A percentile compares a stretch with the other conserved stretches of the same genome.
These are phyloP conservation scores for Gymnoscopelus microlampas DNA, from an alignment of 2,797 vertebrate genomes.

Conservation along the genomic window DNA sequence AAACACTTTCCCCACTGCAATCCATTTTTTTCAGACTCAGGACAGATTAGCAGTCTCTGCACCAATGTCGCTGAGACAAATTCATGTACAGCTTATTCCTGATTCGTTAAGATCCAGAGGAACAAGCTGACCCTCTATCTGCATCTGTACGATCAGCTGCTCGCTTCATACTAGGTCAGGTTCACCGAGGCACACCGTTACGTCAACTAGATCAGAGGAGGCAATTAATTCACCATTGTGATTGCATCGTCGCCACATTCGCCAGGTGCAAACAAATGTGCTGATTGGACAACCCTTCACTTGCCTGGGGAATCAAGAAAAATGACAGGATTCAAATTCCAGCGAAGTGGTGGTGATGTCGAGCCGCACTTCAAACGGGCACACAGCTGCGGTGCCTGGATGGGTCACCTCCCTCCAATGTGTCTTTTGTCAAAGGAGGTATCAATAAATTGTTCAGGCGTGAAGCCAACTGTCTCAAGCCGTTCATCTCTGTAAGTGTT, in stretches of 20 bases:
- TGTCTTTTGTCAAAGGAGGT: neutral
- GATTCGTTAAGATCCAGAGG: neutral
- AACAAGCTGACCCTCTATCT: neutral
- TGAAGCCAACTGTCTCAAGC: constrained; percentile 15
- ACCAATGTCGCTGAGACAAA: neutral
- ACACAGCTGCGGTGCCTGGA: constrained; percentile 2
- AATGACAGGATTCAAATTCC: neutral
- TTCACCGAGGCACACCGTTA: neutral
- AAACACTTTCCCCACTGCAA: too few relatives aligned
- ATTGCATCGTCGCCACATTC: constrained; percentile 10
- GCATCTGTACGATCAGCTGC: neutral
- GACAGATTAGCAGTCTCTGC: neutral
- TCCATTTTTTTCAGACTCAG: constrained; percentile 15
- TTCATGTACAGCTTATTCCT: neutral
- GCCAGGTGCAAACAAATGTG: constrained; percentile 26
- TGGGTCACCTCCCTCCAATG: constrained; percentile 7
- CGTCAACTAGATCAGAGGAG: neutral
- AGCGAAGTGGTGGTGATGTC: neutral
- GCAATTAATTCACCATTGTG: constrained; percentile 20
- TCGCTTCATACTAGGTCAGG: neutral
- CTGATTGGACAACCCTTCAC: constrained; percentile 23
- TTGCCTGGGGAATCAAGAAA: neutral
- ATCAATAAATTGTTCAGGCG: constrained; percentile 21
- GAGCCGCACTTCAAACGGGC: constrained; percentile 11
- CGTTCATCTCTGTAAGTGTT: constrained; percentile 37